Conservation (phyloP, 2,797 vertebrate genomes). For the Telmatherina bonti region DNA sequence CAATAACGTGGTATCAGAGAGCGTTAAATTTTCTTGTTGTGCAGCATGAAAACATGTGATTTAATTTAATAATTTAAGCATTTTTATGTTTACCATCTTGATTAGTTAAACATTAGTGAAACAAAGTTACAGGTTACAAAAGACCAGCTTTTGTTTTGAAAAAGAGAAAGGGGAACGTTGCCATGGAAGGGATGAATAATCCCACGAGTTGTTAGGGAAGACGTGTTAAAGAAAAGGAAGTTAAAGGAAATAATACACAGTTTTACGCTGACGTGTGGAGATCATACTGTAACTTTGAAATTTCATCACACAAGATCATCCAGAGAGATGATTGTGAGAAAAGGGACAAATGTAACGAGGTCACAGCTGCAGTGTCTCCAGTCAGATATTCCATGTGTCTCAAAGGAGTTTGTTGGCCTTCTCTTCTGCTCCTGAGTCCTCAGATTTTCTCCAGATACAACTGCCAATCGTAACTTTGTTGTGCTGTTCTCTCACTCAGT, state of each 20-base stretch:
- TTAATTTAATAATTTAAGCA: not conserved
- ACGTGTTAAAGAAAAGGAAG: not conserved
- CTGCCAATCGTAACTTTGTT: not conserved
- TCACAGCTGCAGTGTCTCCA: constrained; percentile 63
- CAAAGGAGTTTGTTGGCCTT: not conserved
- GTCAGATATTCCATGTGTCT: not conserved
- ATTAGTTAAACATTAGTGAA: not conserved
- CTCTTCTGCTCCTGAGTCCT: not conserved
- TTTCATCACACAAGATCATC: constrained; percentile 55
- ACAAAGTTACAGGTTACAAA: not conserved
- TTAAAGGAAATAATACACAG: not conserved
- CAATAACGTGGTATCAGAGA: not conserved
- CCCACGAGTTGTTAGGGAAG: not conserved
- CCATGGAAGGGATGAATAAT: constrained; percentile 16
- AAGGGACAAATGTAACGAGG: constrained; percentile 27
- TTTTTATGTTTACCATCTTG: not conserved
- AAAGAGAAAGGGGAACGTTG: not conserved
- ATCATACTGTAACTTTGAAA: constrained; percentile 37
- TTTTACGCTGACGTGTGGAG: constrained; percentile 49
- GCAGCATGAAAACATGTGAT: not conserved
- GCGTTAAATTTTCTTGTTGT: not conserved
- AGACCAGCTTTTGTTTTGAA: not conserved
- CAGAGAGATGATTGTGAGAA: constrained; percentile 34
- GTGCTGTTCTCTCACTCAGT: not conserved
- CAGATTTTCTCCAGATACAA: not conserved